Conservation (phyloP, 2,797 vertebrate genomes). For the Melanotaenia pygmaea region DNA sequence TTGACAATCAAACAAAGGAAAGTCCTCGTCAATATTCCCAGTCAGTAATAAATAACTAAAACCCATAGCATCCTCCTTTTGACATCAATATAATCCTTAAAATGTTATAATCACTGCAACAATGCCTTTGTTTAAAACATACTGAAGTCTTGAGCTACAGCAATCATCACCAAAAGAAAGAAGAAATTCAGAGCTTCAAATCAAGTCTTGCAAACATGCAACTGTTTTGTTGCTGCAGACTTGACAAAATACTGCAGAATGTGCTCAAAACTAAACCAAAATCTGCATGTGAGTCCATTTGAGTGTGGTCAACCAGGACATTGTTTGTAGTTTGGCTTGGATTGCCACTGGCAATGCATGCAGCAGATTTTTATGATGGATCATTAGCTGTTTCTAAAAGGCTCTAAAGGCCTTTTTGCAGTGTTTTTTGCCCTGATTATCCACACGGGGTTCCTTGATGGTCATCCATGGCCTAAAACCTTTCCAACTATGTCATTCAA, state of each 20-base stretch:
- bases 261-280: neutral
- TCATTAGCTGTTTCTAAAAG: slow-evolving; percentile 4
- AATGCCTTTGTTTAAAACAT: neutral
- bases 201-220: too few relatives aligned
- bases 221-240: too few relatives aligned
- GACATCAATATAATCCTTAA: neutral
- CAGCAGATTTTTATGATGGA: neutral
- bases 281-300: neutral
- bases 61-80: too few relatives aligned
- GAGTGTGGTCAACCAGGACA: neutral
- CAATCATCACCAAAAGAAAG: neutral
- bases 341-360: neutral
- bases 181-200: neutral
- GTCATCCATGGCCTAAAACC: neutral
- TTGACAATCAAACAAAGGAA: too few relatives aligned
- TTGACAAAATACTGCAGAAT: neutral
- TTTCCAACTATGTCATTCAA: neutral
- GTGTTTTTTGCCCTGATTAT: neutral
- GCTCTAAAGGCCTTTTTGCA: neutral
- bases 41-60: neutral
- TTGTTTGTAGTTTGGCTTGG: neutral
- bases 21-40: neutral
- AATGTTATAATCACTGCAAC: neutral
- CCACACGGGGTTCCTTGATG: neutral
- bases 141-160: neutral